phyloP scores from a whole-genome alignment of 2,888 invertebrate genomes.

The Nemoura dubitans region DNA sequence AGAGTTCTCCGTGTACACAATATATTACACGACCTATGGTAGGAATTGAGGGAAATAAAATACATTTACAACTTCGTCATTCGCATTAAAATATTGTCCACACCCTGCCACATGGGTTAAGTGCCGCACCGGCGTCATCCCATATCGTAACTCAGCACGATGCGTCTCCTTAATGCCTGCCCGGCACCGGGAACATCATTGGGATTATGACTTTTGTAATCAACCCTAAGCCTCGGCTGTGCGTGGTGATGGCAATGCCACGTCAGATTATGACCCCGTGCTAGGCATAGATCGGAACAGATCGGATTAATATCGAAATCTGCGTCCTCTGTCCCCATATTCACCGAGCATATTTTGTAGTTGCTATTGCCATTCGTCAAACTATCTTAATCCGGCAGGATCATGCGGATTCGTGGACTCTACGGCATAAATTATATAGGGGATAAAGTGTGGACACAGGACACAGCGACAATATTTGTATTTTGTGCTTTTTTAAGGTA shows the following conservation, averaged over 20 bases:
- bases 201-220: constrained; percentile 36
- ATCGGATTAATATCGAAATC: constrained; percentile 12
- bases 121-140: no score
- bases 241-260: neutral
- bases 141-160: neutral
- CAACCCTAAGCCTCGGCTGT: neutral
- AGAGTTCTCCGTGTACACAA: neutral
- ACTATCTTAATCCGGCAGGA: neutral
- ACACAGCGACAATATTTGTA: no score
- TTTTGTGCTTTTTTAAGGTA: no score
- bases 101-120: neutral
- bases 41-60: neutral
- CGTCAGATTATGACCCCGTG: neutral
- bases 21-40: neutral
- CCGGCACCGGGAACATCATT: constrained; percentile 27
- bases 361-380: neutral
- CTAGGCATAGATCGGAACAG: neutral
- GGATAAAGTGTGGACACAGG: no score
- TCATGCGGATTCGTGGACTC: neutral
- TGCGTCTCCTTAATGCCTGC: neutral
- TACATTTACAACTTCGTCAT: neutral
- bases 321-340: neutral
- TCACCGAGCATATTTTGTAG: neutral
- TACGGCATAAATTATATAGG: no score
- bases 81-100: neutral